Percentiles rank a stretch among this genome's conserved stretches.
These are phyloP conservation scores for Empidonax alnorum DNA, from an alignment of 2,113 vertebrate species.

Conservation along the genomic window DNA sequence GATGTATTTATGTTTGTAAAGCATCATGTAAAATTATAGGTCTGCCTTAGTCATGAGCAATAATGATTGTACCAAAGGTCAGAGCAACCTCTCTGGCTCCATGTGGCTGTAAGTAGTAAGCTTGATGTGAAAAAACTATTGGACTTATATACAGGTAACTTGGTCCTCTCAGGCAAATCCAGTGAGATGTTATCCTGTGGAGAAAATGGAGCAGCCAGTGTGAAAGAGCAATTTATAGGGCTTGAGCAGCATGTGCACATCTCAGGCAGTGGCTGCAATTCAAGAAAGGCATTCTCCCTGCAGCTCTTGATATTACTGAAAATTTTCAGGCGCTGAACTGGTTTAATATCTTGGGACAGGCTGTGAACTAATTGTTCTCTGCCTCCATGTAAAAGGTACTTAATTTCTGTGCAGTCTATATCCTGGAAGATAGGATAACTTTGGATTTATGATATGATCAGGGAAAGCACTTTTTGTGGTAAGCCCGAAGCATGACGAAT, in stretches of 20 bases:
- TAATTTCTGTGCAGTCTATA: not conserved
- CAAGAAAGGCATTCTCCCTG: not conserved
- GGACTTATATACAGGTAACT: not conserved
- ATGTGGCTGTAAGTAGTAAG: not conserved
- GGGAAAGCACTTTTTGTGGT: not conserved
- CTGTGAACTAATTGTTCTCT: not conserved
- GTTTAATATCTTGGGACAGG: not conserved
- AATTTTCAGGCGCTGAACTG: not conserved
- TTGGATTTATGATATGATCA: not conserved
- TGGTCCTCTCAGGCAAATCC: not conserved
- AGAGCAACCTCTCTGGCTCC: fast-evolving
- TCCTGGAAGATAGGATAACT: not conserved
- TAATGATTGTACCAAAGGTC: not conserved
- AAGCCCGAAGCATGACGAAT: not conserved
- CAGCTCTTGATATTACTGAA: not conserved
- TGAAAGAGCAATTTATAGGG: not conserved
- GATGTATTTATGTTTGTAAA: not conserved
- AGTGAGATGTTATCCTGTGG: not conserved
- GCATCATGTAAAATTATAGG: not conserved
- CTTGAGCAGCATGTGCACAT: not conserved
- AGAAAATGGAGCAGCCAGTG: not conserved
- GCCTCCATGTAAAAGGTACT: not conserved
- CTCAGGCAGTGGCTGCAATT: not conserved
- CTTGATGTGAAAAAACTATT: not conserved
- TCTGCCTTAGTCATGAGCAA: not conserved